Evolutionary conservation across 2,113 vertebrate species (phyloP), one percentile per base, ranked within the genome.

Genomic region (Poicephalus meyeri): DNA sequence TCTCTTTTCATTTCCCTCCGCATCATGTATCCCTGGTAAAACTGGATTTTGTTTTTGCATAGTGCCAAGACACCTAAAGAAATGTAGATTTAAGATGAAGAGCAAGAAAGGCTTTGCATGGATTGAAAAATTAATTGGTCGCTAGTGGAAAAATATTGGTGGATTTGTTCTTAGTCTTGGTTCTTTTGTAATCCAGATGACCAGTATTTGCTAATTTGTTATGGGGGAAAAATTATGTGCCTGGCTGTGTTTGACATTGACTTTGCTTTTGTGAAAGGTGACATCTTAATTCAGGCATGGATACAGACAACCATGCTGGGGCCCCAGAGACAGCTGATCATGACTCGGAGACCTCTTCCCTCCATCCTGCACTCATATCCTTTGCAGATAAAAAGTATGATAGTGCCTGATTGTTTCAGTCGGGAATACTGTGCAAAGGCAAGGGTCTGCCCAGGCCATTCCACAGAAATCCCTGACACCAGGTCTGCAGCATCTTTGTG

Each of bases 21-120:
- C 11, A 9, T 12, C 0, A 0, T 2, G 0, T 31, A 6, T 24
- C 31, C 31, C 35, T 89, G 66, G 28, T 26, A 80, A 61, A 94
- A 12, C 20, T 76, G 44, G 8, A 3, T 85, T 74, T 31, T 66
- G 6, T 37, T 70, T 16, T 76, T 53, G 3, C 8, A 4, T n/a
- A 14, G 14, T 66, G 19, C 24, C 14, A 78, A 52, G 41, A 63
- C 29, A 37, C 11, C 5, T 35, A 39, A 39, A 63, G 28, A 73
- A 69, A 66, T 13, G 7, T 10, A 33, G 52, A 7, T 61, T 50
- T 20, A 56, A 56, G 52, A 46, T 72, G 29, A 72, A 53, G 28
- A 61, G 26, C 19, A 49, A 44, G 70, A 46, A 55, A 63, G 13
- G 35, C 11, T 39, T 68, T 26, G 10, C 35, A 50, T 39, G 17